Conservation (phyloP, 2,797 vertebrate genomes). For the Gallinago nigripennis region DNA sequence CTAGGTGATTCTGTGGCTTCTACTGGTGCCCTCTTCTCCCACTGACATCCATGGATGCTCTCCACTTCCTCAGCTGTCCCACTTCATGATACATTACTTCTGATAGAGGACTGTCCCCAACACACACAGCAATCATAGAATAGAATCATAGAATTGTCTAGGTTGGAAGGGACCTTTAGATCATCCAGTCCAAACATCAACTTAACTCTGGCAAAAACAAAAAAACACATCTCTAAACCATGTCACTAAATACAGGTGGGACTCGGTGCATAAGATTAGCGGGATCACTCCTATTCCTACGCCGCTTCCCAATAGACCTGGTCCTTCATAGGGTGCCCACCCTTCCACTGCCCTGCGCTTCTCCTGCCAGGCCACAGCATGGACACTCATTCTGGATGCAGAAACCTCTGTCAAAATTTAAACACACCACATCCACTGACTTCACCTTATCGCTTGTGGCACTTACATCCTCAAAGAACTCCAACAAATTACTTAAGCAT, state of each 20-base stretch:
- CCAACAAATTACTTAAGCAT: slow-evolving; percentile 49
- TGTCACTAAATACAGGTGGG: no score
- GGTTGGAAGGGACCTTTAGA: no score
- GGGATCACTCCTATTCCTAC: not conserved
- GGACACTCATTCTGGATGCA: not conserved
- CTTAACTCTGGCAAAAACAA: no score
- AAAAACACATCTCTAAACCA: no score
- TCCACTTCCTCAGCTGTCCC: not conserved
- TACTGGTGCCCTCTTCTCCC: not conserved
- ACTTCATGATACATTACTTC: not conserved
- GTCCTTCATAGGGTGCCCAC: not conserved
- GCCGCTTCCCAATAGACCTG: fast-evolving
- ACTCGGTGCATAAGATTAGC: not conserved
- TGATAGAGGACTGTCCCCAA: not conserved
- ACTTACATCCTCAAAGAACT: slow-evolving; percentile 53
- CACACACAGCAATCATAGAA: not conserved
- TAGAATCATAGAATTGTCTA: no score
- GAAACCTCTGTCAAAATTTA: not conserved
- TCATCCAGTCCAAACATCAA: no score
- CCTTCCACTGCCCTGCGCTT: not conserved
- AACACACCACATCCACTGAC: not conserved
- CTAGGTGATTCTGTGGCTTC: not conserved
- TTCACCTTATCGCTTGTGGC: slow-evolving; percentile 17
- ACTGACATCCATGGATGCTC: fast-evolving
- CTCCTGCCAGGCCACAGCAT: not conserved